These are phyloP conservation scores for Mobula birostris DNA, from an alignment of 2,113 vertebrate species.

Conservation along the genomic window DNA sequence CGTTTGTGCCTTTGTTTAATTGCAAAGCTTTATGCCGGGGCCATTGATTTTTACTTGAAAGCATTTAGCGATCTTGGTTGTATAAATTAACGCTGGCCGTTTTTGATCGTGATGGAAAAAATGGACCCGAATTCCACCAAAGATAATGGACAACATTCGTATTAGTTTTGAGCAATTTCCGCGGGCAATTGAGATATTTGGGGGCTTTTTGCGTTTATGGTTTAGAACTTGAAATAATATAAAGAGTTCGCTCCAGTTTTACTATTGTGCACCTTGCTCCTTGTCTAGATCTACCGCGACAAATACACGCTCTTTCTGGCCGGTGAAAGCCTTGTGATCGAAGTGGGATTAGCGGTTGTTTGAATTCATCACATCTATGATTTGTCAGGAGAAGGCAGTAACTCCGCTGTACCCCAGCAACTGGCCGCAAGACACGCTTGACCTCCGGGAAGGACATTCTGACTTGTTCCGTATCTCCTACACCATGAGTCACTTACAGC, in stretches of 20 bases:
- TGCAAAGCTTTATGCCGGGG: neutral
- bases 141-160: neutral
- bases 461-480: constrained; percentile 39
- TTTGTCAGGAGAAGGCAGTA: constrained; percentile 37
- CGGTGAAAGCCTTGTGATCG: neutral
- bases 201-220: neutral
- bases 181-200: neutral
- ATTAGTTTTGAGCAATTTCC: neutral
- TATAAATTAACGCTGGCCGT: neutral
- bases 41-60: constrained; percentile 28
- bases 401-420: constrained; percentile 31
- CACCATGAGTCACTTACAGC: constrained; percentile 45
- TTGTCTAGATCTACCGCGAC: neutral
- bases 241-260: neutral
- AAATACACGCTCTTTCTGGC: neutral
- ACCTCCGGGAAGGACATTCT: constrained; percentile 36
- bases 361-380: neutral
- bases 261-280: neutral
- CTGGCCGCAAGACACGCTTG: constrained; percentile 34
- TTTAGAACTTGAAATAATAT: neutral
- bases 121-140: neutral
- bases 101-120: neutral
- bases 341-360: neutral
- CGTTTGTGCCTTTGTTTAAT: neutral
- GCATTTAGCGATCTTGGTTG: neutral